Conservation (phyloP, 53 echinoderm and acorn worm genomes). For the Zoroaster sp. region DNA sequence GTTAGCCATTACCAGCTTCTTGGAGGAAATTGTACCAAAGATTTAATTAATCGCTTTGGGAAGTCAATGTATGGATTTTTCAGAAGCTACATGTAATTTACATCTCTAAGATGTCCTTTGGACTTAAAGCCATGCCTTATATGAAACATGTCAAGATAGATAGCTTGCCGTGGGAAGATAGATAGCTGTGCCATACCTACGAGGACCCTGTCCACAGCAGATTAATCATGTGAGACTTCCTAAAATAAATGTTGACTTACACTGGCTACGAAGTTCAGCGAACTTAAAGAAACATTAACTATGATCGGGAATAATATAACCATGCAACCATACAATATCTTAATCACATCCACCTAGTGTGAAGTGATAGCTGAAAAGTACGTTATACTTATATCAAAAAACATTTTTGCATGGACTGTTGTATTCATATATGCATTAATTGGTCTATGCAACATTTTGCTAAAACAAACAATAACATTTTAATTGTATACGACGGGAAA, state of each 20-base stretch:
- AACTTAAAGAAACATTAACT: background rate
- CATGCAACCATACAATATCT: no score
- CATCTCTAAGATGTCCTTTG: conserved; percentile 12
- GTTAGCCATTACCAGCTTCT: background rate
- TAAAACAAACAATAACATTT: no score
- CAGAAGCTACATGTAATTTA: conserved; percentile 20
- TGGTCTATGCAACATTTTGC: no score
- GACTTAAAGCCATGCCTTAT: background rate
- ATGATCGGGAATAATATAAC: no score
- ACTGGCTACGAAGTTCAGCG: conserved; percentile 3
- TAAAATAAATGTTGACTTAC: conserved; percentile 30
- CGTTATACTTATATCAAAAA: no score
- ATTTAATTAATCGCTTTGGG: background rate
- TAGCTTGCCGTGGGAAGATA: background rate
- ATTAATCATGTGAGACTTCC: conserved; percentile 23
- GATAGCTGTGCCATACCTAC: background rate
- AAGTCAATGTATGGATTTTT: conserved; percentile 25
- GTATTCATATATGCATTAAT: no score
- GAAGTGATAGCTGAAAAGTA: no score
- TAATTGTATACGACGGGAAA: no score
- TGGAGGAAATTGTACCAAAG: background rate
- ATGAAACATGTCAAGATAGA: conserved; percentile 6
- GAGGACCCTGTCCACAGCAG: background rate
- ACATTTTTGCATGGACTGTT: no score
- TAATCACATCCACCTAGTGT: no score